Evolutionary conservation across 2,113 vertebrate genomes (phyloP).

Genomic region (Callipepla squamata): DNA sequence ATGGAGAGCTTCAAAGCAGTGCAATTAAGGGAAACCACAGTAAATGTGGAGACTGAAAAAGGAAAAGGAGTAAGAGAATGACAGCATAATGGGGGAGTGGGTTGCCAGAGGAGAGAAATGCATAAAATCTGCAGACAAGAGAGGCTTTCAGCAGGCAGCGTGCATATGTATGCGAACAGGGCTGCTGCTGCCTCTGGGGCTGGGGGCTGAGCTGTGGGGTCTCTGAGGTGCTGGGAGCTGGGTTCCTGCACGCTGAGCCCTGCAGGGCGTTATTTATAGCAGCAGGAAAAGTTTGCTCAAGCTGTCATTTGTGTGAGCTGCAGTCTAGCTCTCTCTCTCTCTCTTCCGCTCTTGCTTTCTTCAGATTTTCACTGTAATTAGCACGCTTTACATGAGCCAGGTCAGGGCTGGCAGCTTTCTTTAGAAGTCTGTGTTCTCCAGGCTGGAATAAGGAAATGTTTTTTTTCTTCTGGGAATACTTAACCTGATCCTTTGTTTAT

Average conservation of each 20-base stretch:
- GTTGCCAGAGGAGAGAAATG: not conserved
- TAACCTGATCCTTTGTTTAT: not conserved
- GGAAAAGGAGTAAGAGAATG: not conserved
- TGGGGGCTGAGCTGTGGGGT: not conserved
- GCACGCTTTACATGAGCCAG: not conserved
- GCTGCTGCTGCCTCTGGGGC: not conserved
- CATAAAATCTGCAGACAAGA: not conserved
- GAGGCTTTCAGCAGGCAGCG: not conserved
- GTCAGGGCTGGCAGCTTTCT: conserved; percentile 15
- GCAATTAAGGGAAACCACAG: not conserved
- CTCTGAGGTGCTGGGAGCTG: not conserved
- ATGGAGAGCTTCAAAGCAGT: not conserved
- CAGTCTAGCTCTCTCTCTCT: not conserved
- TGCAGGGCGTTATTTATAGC: conserved; percentile 68
- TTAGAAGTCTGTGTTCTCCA: not conserved
- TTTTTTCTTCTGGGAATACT: not conserved
- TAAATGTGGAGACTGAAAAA: not conserved
- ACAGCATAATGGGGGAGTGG: not conserved
- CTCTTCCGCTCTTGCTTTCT: not conserved
- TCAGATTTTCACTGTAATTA: conserved; percentile 43
- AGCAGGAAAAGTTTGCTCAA: conserved; percentile 48
- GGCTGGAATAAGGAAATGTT: not conserved
- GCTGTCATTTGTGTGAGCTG: conserved; percentile 22
- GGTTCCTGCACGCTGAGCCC: conserved; percentile 29
- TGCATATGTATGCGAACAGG: not conserved